These are phyloP conservation scores for Drosophila erecta DNA, from an alignment of 1,140 invertebrate species.

Conservation along the genomic window DNA sequence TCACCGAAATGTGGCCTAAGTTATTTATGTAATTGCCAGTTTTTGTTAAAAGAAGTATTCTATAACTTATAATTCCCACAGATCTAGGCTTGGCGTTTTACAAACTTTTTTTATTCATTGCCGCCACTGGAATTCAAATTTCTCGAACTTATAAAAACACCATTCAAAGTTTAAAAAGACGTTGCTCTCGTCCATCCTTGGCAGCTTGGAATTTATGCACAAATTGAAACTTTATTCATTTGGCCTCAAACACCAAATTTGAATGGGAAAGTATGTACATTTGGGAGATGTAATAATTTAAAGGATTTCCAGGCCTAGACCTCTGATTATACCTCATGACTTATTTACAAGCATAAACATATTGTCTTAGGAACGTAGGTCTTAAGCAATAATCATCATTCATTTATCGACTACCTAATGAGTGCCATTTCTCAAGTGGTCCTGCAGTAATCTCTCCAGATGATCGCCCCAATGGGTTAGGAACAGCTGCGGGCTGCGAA, in stretches of 20 bases:
- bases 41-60: constrained; percentile 31
- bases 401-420: neutral
- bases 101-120: neutral
- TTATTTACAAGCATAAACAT: too few species aligned
- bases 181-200: too few species aligned
- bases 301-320: too few species aligned
- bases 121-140: neutral
- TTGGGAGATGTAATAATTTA: too few species aligned
- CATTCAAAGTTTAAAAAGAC: too few species aligned
- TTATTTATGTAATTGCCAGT: constrained; percentile 71
- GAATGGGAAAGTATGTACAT: too few species aligned
- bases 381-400: neutral
- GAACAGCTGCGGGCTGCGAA: constrained; percentile 32
- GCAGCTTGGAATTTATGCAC: too few species aligned
- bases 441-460: constrained; percentile 27
- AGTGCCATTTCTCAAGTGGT: neutral
- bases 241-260: too few species aligned
- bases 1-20: constrained; percentile 62
- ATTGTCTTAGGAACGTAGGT: too few species aligned
- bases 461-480: constrained; percentile 23
- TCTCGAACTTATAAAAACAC: too few species aligned
- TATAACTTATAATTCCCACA: neutral
- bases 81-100: neutral
- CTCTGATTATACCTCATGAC: too few species aligned
- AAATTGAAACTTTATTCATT: too few species aligned